phyloP scores from a whole-genome alignment of 2,113 vertebrate genomes.

The Hypocryptadius cinnamomeus region DNA sequence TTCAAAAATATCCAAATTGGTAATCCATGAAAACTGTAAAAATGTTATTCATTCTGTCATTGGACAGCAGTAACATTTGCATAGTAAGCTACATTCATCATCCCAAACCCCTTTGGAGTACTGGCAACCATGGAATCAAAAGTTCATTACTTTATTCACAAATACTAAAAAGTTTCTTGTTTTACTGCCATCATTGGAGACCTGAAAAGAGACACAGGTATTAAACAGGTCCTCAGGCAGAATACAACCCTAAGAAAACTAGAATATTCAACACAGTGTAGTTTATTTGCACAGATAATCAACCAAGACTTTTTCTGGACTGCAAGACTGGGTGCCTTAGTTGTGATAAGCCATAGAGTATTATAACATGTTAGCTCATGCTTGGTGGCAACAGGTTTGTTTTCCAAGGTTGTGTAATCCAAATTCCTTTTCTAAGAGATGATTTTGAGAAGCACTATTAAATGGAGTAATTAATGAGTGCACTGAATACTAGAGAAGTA shows the following conservation, averaged over 20 bases:
- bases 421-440: constrained; percentile 73
- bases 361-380: constrained; percentile 71
- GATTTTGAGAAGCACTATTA: constrained; percentile 57
- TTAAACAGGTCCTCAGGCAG: neutral
- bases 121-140: neutral
- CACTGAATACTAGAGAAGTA: neutral
- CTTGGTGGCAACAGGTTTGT: constrained; percentile 67
- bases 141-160: neutral
- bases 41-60: neutral
- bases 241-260: neutral
- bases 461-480: constrained; percentile 37
- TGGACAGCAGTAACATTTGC: neutral
- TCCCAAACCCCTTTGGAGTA: neutral
- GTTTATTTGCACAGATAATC: constrained; percentile 52
- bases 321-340: constrained; percentile 51
- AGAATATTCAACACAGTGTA: neutral
- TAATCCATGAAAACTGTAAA: neutral
- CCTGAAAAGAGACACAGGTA: neutral
- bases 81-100: fast-evolving
- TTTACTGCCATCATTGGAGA: neutral
- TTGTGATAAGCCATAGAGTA: constrained; percentile 44
- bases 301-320: constrained; percentile 1
- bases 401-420: constrained; percentile 73
- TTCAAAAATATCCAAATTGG: neutral
- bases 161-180: neutral